Evolutionary conservation across 2,888 invertebrate genomes (phyloP).

Genomic region (Branchipolynoe longqiensis): DNA sequence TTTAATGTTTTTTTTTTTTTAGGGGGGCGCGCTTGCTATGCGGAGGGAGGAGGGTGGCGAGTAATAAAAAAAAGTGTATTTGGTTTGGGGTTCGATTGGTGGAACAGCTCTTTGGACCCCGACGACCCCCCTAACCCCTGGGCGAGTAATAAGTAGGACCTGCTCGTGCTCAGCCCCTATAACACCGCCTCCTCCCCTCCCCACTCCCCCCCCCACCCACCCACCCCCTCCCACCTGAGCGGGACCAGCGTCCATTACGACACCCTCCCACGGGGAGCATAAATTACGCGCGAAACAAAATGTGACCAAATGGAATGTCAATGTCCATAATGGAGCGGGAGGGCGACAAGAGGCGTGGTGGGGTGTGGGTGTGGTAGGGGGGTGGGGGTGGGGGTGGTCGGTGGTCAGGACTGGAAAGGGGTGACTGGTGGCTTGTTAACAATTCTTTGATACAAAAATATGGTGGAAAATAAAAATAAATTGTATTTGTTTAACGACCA

Average conservation of each 20-base stretch:
- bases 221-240: constrained; percentile 43
- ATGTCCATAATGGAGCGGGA: constrained; percentile 41
- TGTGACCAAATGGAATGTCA: constrained; percentile 58
- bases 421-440: too few relatives aligned
- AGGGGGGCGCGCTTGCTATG: too few relatives aligned
- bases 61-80: too few relatives aligned
- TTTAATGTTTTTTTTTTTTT: too few relatives aligned
- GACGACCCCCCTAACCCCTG: too few relatives aligned
- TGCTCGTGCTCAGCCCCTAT: constrained; percentile 37
- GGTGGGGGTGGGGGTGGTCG: neutral
- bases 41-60: too few relatives aligned
- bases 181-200: constrained; percentile 22
- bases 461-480: too few relatives aligned
- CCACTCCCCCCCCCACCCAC: too few relatives aligned
- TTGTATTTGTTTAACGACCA: too few relatives aligned
- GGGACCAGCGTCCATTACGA: constrained; percentile 30
- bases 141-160: neutral
- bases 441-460: too few relatives aligned
- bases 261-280: constrained; percentile 30
- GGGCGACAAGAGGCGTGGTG: constrained; percentile 12
- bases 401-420: neutral
- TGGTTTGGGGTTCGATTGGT: too few relatives aligned
- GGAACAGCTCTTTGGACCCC: too few relatives aligned
- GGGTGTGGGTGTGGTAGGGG: neutral
- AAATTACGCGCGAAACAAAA: constrained; percentile 50